Evolutionary conservation across 1,140 invertebrate species (phyloP), one percentile per base, ranked within the genome.

Genomic region (Archegozetes longisetosus): DNA sequence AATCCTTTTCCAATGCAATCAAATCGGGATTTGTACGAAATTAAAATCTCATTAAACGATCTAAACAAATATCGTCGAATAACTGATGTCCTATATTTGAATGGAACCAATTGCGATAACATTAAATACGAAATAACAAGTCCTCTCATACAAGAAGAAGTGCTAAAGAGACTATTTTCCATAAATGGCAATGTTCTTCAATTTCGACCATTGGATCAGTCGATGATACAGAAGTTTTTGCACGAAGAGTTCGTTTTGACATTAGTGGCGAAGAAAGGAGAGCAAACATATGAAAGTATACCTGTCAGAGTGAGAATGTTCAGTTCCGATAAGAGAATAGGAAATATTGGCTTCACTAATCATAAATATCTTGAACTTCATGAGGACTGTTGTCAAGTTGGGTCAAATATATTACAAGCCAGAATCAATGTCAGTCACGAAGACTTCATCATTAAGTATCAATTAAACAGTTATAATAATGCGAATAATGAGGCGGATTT

Each of bases 401-500:
- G 22, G 1, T n/a, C 52, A 27, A 14, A 55, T 17, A 55, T 61
- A 9, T 14, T 61, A 4, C 59, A 53, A 13, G 4, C 49, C 4
- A 13, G 28, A 9, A 55, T 61, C 27, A 61, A 61, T 50, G 26
- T 61, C n/a, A 61, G 52, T 28, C 59, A 61, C 48, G 51, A 61
- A 13, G 28, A 61, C 40, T 55, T 61, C 25, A 17, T 20, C 12
- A 29, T 61, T 55, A 26, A 32, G 6, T 61, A 61, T 27, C 49
- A 26, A 24, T n/a, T 61, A 1, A 9, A 47, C 51, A 59, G 25
- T 58, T 12, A 20, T 28, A 22, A 13, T 20, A 14, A 59, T 0
- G 87, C 86, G 0, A 91, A 92, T 69, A 77, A 86, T 47, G 80
- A 84, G 60, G 88, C 92, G 66, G 82, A 85, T 1, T 93, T 93